Evolutionary conservation across 2,113 vertebrate genomes (phyloP), one percentile per base, ranked within the genome.

Genomic region (Puntigrus tetrazona): DNA sequence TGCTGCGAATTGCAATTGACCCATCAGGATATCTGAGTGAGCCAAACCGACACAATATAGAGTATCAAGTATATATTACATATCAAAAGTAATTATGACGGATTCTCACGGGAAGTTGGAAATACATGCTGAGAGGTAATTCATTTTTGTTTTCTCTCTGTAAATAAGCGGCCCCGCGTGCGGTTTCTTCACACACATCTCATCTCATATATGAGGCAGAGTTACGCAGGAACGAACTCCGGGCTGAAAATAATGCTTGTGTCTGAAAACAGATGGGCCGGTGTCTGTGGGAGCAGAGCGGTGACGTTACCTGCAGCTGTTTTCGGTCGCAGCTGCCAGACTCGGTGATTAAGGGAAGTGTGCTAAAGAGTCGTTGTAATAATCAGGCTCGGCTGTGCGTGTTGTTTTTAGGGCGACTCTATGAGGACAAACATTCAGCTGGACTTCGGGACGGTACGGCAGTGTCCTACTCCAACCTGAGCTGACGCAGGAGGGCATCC

Each of bases 391-490:
- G 2, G 9, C 6, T 27, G 4, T 41, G 25, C 9, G 2, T 84
- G 50, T 31, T 73, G 16, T 75, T 88, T 89, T 86, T 94, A 99
- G 98, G 97, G 97, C 0, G 97, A 99, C 90, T 96, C 97, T 6
- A 91, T 97, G 83, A 96, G 94, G 85, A 99, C 97, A 13, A 99
- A 98, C 83, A 96, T 99, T 88, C 97, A 98, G 90, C 91, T 99
- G 87, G 97, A 99, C 86, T 99, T 99, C 76, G 97, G 97, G 98
- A 99, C 0, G 98, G 98, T 13, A 96, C 95, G 13, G 96, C 97
- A 0, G 96, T 98, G 67, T 99, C 97, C 65, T 99, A 98, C 61
- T 97, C 98, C 84, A 99, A 98, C 91, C 96, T 99, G 91, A 98
- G 97, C 90, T 97, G 97, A 95, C 96, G 0, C 96, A 98, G 88